phyloP scores from a whole-genome alignment of 2,113 vertebrate species.

The Notechis scutatus region DNA sequence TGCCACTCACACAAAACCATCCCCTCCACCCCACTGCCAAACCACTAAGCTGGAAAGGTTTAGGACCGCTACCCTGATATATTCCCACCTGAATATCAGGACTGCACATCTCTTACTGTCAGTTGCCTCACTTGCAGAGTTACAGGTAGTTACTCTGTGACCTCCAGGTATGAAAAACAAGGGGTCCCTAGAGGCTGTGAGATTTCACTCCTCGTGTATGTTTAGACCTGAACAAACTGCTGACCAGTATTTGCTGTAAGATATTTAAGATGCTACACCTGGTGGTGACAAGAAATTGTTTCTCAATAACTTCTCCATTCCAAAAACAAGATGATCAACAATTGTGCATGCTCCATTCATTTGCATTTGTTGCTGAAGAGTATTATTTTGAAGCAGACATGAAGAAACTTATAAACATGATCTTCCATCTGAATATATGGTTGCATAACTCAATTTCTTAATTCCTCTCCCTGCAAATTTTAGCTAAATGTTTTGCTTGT shows the following conservation, averaged over 20 bases:
- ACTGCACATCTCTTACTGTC: neutral
- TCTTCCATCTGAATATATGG: neutral
- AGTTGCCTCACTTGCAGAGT: neutral
- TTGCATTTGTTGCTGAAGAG: neutral
- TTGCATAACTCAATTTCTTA: neutral
- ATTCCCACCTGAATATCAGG: neutral
- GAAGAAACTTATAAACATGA: neutral
- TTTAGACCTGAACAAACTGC: neutral
- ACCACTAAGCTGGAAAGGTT: neutral
- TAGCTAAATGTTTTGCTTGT: neutral
- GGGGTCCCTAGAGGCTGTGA: neutral
- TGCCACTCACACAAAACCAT: neutral
- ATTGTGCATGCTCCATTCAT: neutral
- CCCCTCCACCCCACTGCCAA: too few species aligned
- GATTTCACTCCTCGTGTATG: neutral
- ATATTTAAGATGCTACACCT: neutral
- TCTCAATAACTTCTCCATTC: neutral
- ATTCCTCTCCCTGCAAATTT: neutral
- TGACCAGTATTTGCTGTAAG: neutral
- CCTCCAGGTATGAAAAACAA: neutral
- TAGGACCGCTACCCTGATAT: neutral
- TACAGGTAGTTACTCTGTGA: neutral
- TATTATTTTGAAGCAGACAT: neutral
- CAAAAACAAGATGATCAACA: neutral
- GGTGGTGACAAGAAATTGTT: neutral